Evolutionary conservation across 2,888 invertebrate species (phyloP).

Genomic region (Aspidiotus destructor): DNA sequence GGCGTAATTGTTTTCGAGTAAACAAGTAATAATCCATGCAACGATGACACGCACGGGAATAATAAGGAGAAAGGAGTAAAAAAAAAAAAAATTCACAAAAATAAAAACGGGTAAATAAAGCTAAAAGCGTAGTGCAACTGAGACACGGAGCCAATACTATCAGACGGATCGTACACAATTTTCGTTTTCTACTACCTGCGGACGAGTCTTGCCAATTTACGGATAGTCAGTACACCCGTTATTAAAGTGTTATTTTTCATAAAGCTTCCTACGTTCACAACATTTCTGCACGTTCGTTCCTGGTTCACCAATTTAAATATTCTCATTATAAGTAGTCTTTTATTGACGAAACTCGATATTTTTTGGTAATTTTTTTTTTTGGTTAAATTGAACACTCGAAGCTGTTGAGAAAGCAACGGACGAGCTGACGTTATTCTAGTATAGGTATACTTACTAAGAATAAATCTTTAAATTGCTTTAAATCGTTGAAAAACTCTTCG

Average conservation of each 20-base stretch:
- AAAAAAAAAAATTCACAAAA: slow-evolving; percentile 6
- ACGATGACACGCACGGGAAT: neutral
- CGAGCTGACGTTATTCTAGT: no score
- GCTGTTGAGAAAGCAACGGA: no score
- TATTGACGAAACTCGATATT: neutral
- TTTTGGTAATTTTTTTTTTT: neutral
- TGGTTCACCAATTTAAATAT: slow-evolving; percentile 24
- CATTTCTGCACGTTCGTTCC: slow-evolving; percentile 1
- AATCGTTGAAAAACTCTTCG: slow-evolving; percentile 91
- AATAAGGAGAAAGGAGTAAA: neutral
- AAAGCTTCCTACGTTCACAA: neutral
- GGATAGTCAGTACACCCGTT: neutral
- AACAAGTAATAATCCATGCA: slow-evolving; percentile 1
- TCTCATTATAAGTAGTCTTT: neutral
- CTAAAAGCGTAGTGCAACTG: slow-evolving; percentile 22
- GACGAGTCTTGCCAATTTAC: neutral
- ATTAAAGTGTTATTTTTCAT: neutral
- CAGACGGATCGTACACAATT: neutral
- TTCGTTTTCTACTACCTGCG: slow-evolving; percentile 7
- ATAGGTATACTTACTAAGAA: slow-evolving; percentile 56
- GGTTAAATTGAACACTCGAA: neutral
- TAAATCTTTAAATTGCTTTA: slow-evolving; percentile 87
- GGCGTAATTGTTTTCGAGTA: no score
- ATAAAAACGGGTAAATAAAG: slow-evolving; percentile 8
- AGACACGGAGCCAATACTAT: slow-evolving; percentile 5